These are phyloP conservation scores for Arnoldichthys spilopterus DNA, from an alignment of 2,797 vertebrate genomes.

Conservation along the genomic window DNA sequence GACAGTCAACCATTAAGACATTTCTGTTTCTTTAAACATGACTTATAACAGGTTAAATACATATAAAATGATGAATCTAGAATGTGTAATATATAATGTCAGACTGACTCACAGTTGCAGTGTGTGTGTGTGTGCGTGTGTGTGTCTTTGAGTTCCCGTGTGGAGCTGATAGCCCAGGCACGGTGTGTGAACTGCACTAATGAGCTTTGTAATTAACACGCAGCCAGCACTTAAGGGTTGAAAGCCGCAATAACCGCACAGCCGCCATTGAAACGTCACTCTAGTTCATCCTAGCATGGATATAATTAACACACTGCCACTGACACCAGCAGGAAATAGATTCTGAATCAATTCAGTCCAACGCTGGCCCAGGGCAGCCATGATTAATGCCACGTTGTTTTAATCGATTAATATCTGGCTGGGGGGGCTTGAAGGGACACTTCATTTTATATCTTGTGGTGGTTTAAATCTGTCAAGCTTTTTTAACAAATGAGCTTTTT, in stretches of 20 bases:
- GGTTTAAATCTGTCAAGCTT: slow-evolving; percentile 43
- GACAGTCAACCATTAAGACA: no score
- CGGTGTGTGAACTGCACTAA: slow-evolving; percentile 50
- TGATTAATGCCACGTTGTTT: slow-evolving; percentile 67
- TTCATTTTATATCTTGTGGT: slow-evolving; percentile 39
- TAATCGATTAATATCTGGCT: slow-evolving; percentile 56
- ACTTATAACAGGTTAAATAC: neutral
- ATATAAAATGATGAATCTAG: neutral
- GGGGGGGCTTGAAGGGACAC: slow-evolving; percentile 23
- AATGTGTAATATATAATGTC: neutral
- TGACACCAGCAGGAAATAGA: slow-evolving; percentile 68
- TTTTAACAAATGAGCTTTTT: slow-evolving; percentile 42
- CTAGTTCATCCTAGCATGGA: slow-evolving; percentile 26
- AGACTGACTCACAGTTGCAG: neutral
- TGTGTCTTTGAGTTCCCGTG: neutral
- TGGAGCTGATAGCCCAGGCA: slow-evolving; percentile 16
- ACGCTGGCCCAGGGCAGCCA: slow-evolving; percentile 58
- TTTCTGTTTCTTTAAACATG: neutral
- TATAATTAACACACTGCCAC: slow-evolving; percentile 61
- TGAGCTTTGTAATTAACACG: slow-evolving; percentile 59
- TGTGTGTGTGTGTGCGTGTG: slow-evolving; percentile 39
- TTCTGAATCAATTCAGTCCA: slow-evolving; percentile 64
- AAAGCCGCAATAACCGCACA: slow-evolving; percentile 48
- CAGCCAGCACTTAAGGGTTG: slow-evolving; percentile 47
- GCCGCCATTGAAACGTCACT: slow-evolving; percentile 48